phyloP scores from a whole-genome alignment of 2,888 invertebrate genomes.

The Pherbina coryleti region DNA sequence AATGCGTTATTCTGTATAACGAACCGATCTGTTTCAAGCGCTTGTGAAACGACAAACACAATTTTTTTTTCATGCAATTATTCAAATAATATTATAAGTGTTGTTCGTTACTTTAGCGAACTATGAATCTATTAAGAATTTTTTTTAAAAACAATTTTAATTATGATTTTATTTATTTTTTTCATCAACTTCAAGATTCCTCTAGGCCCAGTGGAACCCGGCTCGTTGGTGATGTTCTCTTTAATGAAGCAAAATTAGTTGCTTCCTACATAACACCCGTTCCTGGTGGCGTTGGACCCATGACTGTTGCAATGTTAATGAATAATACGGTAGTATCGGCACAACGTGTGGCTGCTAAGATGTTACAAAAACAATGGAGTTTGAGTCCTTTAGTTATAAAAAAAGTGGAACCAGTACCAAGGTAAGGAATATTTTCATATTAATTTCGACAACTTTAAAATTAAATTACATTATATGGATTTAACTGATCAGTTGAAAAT shows the following conservation, averaged over 20 bases:
- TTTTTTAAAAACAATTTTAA: too few relatives aligned
- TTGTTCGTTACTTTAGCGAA: too few relatives aligned
- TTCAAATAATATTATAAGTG: too few relatives aligned
- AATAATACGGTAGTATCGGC: constrained; percentile 93
- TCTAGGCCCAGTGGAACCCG: constrained; percentile 82
- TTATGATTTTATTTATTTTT: background rate
- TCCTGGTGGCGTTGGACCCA: constrained; percentile 97
- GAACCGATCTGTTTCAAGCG: too few relatives aligned
- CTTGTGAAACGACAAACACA: too few relatives aligned
- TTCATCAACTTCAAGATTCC: constrained; percentile 73
- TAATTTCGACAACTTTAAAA: background rate
- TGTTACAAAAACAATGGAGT: constrained; percentile 77
- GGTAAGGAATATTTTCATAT: constrained; percentile 70
- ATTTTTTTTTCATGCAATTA: too few relatives aligned
- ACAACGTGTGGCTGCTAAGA: constrained; percentile 73
- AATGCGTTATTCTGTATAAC: too few relatives aligned
- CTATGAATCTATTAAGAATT: too few relatives aligned
- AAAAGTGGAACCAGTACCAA: constrained; percentile 83
- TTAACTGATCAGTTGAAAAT: too few relatives aligned
- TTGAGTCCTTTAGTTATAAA: constrained; percentile 77
- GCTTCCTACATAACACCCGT: constrained; percentile 95
- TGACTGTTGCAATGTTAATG: constrained; percentile 99
- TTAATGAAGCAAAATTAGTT: constrained; percentile 80
- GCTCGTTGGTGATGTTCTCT: constrained; percentile 96
- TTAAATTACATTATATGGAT: too few relatives aligned